Base-by-base conservation (phyloP, 92 coral and sea anemone species). In the Phenganax marumi region DNA sequence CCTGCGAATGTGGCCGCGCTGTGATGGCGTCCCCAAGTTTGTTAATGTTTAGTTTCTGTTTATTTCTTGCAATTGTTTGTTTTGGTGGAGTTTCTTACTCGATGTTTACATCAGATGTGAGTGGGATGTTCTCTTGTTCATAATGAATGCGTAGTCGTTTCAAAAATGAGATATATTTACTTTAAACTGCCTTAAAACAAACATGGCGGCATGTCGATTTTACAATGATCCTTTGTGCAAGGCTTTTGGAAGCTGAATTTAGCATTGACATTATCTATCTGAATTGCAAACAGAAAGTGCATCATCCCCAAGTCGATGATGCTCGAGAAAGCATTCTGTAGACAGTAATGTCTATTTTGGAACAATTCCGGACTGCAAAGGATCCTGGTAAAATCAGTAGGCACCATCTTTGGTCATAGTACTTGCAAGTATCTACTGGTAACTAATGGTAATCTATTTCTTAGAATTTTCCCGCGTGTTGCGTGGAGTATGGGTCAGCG, bases 381-480 rank as follows among this genome's bases (percentile, higher is more conserved):
- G 43, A 1, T 33, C 43, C 43, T 33, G 43, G 43, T 33, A 33
- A 33, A 33, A 33, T 33, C 43, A 33, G 43, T 33, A 1, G 43
- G 5, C 43, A 33, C 43, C 43, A 33, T 33, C 43, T 33, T 14
- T 14, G 18, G 63, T 11, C 18, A 10, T 56, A 56, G 8, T 56
- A 56, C 1, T 14, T 11, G 2, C 19, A 14, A 56, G n/a, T 8
- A 24, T 33, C 13, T 62, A 23, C n/a, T n/a, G 43, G 43, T 33
- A 33, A 33, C 25, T 66, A 66, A 66, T 24, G 72, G 25, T 66
- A 25, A 25, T 25, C 25, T 25, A 64, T 84, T 80, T 53, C 26
- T 19, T 85, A 92, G 99, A 91, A 95, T 85, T 95, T 95, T 72
- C 97, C 98, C 70, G 93, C 90, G 49, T 89, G 90, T 1, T 96